These are phyloP conservation scores for Eupithecia insigniata DNA, from an alignment of 2,888 invertebrate species.

Conservation along the genomic window DNA sequence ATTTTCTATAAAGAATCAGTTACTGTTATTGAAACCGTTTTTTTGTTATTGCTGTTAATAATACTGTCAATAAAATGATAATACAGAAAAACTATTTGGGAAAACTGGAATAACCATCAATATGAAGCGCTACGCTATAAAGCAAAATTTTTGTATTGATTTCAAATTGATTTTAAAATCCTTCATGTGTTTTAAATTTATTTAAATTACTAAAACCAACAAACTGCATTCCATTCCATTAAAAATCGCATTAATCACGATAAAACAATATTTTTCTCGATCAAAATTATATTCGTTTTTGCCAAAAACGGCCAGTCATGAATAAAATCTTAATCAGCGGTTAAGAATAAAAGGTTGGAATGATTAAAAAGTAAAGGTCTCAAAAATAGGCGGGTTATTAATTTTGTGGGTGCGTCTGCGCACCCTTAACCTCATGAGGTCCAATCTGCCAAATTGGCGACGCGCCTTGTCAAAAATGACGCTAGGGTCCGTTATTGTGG, in stretches of 20 bases:
- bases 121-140: neutral
- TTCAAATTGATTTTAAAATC: neutral
- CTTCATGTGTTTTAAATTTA: neutral
- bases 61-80: neutral
- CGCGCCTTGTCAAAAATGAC: constrained; percentile 76
- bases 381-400: constrained; percentile 80
- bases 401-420: constrained; percentile 69
- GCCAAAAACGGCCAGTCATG: constrained; percentile 66
- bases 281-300: constrained; percentile 40
- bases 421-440: constrained; percentile 56
- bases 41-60: neutral
- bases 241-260: constrained; percentile 39
- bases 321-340: constrained; percentile 84
- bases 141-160: too few relatives aligned
- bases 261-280: constrained; percentile 29
- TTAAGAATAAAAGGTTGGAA: constrained; percentile 59
- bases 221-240: constrained; percentile 18
- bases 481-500: constrained; percentile 54
- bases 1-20: neutral
- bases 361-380: constrained; percentile 77
- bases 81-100: neutral
- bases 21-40: neutral
- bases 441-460: constrained; percentile 65
- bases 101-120: too few relatives aligned
- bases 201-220: constrained; percentile 20